Conservation (phyloP, 2,113 vertebrate genomes). For the Rousettus leschenaultii region DNA sequence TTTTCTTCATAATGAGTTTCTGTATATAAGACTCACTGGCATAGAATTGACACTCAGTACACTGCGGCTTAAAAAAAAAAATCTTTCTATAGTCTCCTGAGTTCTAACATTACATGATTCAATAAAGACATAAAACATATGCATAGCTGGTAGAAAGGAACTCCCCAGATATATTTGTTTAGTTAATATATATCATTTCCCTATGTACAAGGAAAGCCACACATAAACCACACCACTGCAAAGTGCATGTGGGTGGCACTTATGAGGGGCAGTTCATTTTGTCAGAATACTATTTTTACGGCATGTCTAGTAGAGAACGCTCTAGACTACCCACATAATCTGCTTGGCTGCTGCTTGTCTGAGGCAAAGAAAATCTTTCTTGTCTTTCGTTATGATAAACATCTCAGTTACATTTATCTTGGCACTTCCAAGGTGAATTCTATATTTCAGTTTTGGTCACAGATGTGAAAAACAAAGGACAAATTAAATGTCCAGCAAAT, state of each 20-base stretch:
- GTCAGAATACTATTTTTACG: background rate
- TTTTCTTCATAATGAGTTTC: conserved; percentile 17
- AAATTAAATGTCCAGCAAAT: background rate
- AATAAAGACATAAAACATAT: background rate
- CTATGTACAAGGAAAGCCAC: background rate
- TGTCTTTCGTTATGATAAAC: background rate
- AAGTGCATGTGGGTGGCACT: background rate
- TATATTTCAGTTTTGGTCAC: background rate
- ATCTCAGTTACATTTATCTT: background rate
- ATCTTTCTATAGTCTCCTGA: background rate
- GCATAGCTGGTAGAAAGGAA: background rate
- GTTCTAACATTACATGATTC: background rate
- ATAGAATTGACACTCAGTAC: background rate
- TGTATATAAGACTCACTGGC: background rate
- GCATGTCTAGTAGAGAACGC: background rate
- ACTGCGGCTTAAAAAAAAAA: background rate
- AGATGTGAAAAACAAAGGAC: background rate
- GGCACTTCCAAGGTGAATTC: background rate
- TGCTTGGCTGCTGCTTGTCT: background rate
- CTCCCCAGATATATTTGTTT: background rate
- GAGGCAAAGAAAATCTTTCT: background rate
- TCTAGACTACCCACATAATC: background rate
- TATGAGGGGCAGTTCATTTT: background rate
- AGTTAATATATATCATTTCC: background rate
- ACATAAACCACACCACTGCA: background rate